Conservation (phyloP, 2,888 invertebrate species). For the Lochmaea crataegi region DNA sequence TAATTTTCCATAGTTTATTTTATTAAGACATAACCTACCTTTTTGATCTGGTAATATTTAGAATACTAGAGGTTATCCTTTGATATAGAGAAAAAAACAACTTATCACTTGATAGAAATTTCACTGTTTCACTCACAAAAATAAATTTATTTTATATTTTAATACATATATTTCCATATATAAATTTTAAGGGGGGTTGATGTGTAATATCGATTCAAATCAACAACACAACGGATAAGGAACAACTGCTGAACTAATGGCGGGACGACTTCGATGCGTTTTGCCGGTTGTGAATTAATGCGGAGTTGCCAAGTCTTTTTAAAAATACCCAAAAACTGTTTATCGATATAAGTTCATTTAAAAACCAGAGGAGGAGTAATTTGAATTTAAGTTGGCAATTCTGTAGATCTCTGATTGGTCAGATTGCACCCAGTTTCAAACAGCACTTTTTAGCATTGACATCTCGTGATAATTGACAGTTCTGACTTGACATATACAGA, state of each 20-base stretch:
- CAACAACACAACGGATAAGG: slow-evolving; percentile 31
- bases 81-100: not conserved
- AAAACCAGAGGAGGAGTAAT: no score
- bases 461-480: no score
- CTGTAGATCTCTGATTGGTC: no score
- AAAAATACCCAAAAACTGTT: not conserved
- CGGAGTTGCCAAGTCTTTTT: slow-evolving; percentile 24
- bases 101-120: slow-evolving; percentile 8
- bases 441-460: no score
- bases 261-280: slow-evolving; percentile 44
- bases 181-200: slow-evolving; percentile 8
- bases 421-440: no score
- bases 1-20: not conserved
- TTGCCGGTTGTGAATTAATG: slow-evolving; percentile 37
- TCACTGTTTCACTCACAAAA: not conserved
- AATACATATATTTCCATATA: slow-evolving; percentile 26
- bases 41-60: not conserved
- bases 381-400: not conserved
- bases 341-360: no score
- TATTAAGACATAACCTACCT: slow-evolving; percentile 25
- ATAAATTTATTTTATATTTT: not conserved
- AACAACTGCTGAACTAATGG: slow-evolving; percentile 44
- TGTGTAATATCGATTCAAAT: slow-evolving; percentile 35
- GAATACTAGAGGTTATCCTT: slow-evolving; percentile 8
- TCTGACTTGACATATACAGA: no score